phyloP scores from a whole-genome alignment of 2,797 vertebrate genomes.

The Vultur gryphus region DNA sequence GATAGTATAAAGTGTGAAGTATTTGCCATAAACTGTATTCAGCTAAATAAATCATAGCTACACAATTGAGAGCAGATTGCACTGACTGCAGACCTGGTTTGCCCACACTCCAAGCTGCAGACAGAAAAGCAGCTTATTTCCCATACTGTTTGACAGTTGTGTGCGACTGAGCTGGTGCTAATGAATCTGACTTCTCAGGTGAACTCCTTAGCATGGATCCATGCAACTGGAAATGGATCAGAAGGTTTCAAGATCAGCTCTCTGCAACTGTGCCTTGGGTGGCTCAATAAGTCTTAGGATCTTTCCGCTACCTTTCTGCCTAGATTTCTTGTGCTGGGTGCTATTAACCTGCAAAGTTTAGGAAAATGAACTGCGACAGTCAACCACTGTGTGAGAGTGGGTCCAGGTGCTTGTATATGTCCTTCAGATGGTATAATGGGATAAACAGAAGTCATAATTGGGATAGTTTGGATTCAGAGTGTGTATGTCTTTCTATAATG shows the following conservation, averaged over 20 bases:
- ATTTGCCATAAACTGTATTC: background rate
- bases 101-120: background rate
- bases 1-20: background rate
- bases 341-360: background rate
- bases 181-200: background rate
- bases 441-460: background rate
- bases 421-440: background rate
- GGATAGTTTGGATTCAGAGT: background rate
- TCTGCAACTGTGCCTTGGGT: background rate
- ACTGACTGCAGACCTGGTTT: background rate
- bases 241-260: background rate
- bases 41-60: background rate
- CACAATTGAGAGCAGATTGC: background rate
- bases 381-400: background rate
- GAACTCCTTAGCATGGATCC: background rate
- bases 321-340: background rate
- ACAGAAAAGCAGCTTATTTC: background rate
- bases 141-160: background rate
- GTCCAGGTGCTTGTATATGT: background rate
- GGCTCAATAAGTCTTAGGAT: background rate
- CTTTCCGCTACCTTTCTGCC: background rate
- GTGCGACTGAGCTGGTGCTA: background rate
- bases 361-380: background rate
- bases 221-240: background rate
- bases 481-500: background rate